phyloP scores from a whole-genome alignment of 2,113 vertebrate species.

The Seriola rivoliana region DNA sequence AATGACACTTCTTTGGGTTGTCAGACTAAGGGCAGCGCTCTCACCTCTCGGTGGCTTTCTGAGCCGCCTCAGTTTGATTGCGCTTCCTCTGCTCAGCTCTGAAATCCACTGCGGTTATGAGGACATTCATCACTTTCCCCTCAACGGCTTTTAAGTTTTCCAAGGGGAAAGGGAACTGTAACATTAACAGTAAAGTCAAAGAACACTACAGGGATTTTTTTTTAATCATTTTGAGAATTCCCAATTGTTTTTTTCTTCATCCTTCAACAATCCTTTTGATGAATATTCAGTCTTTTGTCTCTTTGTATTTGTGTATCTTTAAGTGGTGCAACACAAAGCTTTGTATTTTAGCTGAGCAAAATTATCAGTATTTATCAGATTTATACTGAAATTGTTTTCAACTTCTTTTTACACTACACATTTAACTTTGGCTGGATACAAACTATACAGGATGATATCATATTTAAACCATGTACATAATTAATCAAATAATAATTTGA shows the following conservation, averaged over 20 bases:
- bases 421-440: too few relatives aligned
- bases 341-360: background rate
- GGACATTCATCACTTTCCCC: conserved; percentile 66
- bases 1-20: conserved; percentile 55
- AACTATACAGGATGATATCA: too few relatives aligned
- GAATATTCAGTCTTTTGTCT: background rate
- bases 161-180: conserved; percentile 26
- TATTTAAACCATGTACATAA: too few relatives aligned
- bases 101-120: conserved; percentile 60
- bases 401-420: too few relatives aligned
- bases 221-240: background rate
- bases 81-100: conserved; percentile 58
- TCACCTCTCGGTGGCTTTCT: conserved; percentile 57
- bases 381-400: too few relatives aligned
- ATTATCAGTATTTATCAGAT: too few relatives aligned
- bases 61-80: conserved; percentile 62
- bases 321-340: background rate
- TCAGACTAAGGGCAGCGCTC: conserved; percentile 54
- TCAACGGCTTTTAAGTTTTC: conserved; percentile 48
- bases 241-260: background rate
- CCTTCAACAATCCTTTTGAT: background rate
- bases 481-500: background rate
- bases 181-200: conserved; percentile 30
- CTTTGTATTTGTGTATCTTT: background rate
- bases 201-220: conserved; percentile 11